A percentile compares a stretch with the other conserved stretches of the same genome.
These are phyloP conservation scores for Danio albolineatus DNA, from an alignment of 2,797 vertebrate species.

Conservation along the genomic window DNA sequence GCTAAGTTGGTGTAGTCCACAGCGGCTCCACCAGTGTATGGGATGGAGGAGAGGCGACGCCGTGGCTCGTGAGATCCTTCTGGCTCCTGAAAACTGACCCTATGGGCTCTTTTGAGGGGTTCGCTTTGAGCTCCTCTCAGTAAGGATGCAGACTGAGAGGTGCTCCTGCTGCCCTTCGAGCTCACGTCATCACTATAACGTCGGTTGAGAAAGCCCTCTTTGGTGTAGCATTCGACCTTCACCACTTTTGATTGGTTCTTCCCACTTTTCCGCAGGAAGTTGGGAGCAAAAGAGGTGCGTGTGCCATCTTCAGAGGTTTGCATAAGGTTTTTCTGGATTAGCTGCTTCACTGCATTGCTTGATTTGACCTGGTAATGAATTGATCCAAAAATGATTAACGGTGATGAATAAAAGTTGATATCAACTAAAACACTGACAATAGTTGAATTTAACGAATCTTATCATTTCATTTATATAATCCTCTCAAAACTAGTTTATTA, in stretches of 20 bases:
- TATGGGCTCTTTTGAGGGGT: slow-evolving; percentile 81
- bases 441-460: too few species aligned
- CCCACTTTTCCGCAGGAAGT: slow-evolving; percentile 80
- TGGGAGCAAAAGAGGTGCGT: slow-evolving; percentile 77
- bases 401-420: background rate
- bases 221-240: slow-evolving; percentile 78
- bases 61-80: slow-evolving; percentile 76
- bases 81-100: slow-evolving; percentile 82
- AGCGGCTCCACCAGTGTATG: slow-evolving; percentile 80
- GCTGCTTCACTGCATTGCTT: slow-evolving; percentile 74
- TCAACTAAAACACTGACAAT: too few species aligned
- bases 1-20: slow-evolving; percentile 83
- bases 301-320: slow-evolving; percentile 44
- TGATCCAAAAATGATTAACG: background rate
- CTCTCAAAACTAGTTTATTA: too few species aligned
- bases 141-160: slow-evolving; percentile 68
- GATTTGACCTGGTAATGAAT: slow-evolving; percentile 71
- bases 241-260: slow-evolving; percentile 81
- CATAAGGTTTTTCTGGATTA: slow-evolving; percentile 77
- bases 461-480: too few species aligned
- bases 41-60: slow-evolving; percentile 80
- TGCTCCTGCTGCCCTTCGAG: slow-evolving; percentile 83
- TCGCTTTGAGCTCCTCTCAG: slow-evolving; percentile 84
- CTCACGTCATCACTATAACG: slow-evolving; percentile 62
- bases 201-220: slow-evolving; percentile 65